Conservation (phyloP, 2,797 vertebrate species). For the Aplochiton taeniatus region DNA sequence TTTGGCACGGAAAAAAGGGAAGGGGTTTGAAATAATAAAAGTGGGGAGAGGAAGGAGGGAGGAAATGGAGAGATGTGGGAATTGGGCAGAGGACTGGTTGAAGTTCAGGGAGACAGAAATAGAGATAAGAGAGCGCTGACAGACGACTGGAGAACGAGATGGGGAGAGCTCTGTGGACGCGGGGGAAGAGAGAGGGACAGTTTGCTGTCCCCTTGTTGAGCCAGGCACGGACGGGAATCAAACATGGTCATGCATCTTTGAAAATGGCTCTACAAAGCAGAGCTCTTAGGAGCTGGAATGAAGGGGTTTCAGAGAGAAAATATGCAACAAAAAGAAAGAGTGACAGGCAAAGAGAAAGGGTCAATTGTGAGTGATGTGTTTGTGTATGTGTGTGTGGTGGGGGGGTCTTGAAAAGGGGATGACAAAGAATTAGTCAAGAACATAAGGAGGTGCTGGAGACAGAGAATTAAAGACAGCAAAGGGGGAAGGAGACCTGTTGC, state of each 20-base stretch:
- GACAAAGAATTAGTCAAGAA: too few species aligned
- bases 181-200: too few species aligned
- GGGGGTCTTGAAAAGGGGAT: too few species aligned
- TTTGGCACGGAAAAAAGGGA: neutral
- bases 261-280: slow-evolving; percentile 72
- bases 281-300: slow-evolving; percentile 68
- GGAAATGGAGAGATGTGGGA: neutral
- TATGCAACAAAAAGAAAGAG: neutral
- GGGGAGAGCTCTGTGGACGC: neutral
- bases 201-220: too few species aligned
- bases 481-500: too few species aligned
- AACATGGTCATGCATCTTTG: slow-evolving; percentile 80
- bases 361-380: too few species aligned
- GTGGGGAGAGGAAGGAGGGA: neutral
- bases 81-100: neutral
- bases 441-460: too few species aligned
- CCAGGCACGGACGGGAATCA: slow-evolving; percentile 74
- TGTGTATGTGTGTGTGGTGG: too few species aligned
- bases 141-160: neutral
- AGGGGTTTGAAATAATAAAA: neutral
- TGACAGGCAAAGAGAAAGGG: neutral
- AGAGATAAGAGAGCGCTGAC: neutral
- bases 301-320: slow-evolving; percentile 24
- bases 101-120: slow-evolving; percentile 11
- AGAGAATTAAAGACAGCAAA: too few species aligned